Base-by-base conservation (phyloP, 2,797 vertebrate genomes). In the Prunella strophiata region DNA sequence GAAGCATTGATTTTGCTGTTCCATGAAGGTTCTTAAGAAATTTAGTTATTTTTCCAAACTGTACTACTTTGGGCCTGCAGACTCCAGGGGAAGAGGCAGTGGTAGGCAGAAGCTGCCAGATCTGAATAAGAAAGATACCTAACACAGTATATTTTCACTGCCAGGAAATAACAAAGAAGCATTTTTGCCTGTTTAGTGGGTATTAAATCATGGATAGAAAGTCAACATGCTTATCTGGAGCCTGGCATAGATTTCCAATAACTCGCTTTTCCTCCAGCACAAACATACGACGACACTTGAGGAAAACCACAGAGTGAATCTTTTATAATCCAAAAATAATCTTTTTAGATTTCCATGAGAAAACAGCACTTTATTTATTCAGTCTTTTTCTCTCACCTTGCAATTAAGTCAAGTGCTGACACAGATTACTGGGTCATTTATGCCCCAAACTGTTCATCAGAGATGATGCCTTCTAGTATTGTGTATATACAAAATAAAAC, bases 141-240 rank as follows among this genome's bases (percentile, higher is more conserved):
- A 85, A 94, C 48, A 71, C 73, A 67, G 70, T 92, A 19, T 87
- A 97, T 97, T 97, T 96, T 97, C 95, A 91, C 75, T 58, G 85
- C 85, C 87, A 96, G 71, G 88, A 97, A 96, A 93, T 93, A 97
- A 96, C 89, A 93, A 92, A 92, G 87, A 92, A 95, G 77, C 50
- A 95, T 97, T 97, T 88, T 95, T 97, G 91, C 80, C 89, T 91
- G 90, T 90, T 95, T 91, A 96, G 95, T 92, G 57, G 72, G 47
- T 95, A 85, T 82, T 96, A 87, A 88, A 47, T 95, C 92, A 93
- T 6, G 36, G 81, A 85, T 17, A 78, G 89, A 78, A 91, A 93
- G 91, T 89, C 78, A 96, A 66, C 70, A n/a, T 70, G 89, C 89
- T 92, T 95, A 91, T 91, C 85, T 91, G 62, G 54, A 91, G 75